Percentiles rank a stretch among this genome's conserved stretches.
These are phyloP conservation scores for Corapipo altera DNA, from an alignment of 2,113 vertebrate species.

Conservation along the genomic window DNA sequence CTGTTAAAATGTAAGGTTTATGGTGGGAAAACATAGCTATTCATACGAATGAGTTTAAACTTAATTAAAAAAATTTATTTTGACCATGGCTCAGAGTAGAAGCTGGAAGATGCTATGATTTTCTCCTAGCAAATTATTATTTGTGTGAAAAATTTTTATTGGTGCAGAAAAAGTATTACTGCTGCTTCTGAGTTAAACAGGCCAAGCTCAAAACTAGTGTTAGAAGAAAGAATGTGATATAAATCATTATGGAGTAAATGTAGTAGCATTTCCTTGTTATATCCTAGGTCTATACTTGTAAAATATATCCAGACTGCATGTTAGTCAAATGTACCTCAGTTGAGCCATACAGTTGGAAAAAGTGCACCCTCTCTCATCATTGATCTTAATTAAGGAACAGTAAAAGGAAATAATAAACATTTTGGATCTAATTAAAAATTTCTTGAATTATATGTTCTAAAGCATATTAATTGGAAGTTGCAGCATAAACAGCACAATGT, in stretches of 20 bases:
- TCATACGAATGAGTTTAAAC: conserved; percentile 14
- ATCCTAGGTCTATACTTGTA: not conserved
- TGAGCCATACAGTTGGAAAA: not conserved
- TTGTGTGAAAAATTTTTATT: not conserved
- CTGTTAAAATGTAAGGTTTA: conserved; percentile 55
- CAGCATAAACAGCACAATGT: not conserved
- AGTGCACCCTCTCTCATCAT: not conserved
- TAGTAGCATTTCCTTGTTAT: not conserved
- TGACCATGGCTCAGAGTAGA: conserved; percentile 16
- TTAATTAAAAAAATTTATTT: conserved; percentile 52
- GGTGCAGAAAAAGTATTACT: not conserved
- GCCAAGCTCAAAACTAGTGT: not conserved
- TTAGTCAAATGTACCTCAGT: conserved; percentile 8
- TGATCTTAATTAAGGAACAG: conserved; percentile 20
- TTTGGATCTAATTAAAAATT: not conserved
- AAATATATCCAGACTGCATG: not conserved
- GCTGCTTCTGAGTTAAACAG: not conserved
- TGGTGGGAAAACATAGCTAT: conserved; percentile 32
- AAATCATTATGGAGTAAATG: not conserved
- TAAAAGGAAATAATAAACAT: not conserved
- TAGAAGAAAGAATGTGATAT: not conserved
- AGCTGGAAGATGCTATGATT: conserved; percentile 17
- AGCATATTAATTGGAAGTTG: not conserved
- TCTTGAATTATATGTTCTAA: not conserved
- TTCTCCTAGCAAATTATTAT: not conserved